These are phyloP conservation scores for Drosophila recens DNA, from an alignment of 2,888 invertebrate genomes.

Conservation along the genomic window DNA sequence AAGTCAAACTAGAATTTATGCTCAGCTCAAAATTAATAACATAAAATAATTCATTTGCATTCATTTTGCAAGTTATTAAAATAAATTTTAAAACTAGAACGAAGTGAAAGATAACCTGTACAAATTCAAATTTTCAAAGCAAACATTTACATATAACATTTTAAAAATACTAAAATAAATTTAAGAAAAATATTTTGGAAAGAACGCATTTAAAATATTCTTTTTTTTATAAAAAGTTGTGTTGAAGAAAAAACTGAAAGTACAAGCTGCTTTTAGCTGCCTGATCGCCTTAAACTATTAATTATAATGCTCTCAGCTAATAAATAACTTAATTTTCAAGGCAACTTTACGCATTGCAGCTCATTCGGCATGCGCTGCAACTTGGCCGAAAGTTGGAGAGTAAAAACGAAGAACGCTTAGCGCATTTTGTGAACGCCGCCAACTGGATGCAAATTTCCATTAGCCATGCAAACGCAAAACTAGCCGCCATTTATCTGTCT, in stretches of 20 bases:
- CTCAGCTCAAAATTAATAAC: background rate
- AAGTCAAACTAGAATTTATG: background rate
- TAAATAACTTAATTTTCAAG: constrained; percentile 10
- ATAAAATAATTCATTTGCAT: background rate
- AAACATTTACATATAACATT: too few relatives aligned
- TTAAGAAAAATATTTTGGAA: background rate
- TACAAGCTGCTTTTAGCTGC: background rate
- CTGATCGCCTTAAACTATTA: constrained; percentile 5
- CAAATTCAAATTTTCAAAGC: too few relatives aligned
- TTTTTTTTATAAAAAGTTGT: background rate
- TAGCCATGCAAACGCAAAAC: constrained; percentile 82
- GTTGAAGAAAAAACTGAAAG: background rate
- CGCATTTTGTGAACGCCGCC: constrained; percentile 65
- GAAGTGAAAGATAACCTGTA: constrained; percentile 3
- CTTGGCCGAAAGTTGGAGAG: constrained; percentile 20
- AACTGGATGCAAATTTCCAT: constrained; percentile 79
- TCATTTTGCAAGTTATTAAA: background rate
- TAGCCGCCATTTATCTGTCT: constrained; percentile 79
- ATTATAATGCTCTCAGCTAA: constrained; percentile 6
- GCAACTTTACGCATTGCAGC: constrained; percentile 26
- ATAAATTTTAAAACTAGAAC: constrained; percentile 2
- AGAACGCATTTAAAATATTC: background rate
- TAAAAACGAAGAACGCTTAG: constrained; percentile 43
- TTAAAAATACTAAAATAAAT: background rate
- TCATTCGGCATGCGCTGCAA: constrained; percentile 29